Base-by-base conservation (phyloP, 2,888 invertebrate genomes). In the Odontomyia ornata region DNA sequence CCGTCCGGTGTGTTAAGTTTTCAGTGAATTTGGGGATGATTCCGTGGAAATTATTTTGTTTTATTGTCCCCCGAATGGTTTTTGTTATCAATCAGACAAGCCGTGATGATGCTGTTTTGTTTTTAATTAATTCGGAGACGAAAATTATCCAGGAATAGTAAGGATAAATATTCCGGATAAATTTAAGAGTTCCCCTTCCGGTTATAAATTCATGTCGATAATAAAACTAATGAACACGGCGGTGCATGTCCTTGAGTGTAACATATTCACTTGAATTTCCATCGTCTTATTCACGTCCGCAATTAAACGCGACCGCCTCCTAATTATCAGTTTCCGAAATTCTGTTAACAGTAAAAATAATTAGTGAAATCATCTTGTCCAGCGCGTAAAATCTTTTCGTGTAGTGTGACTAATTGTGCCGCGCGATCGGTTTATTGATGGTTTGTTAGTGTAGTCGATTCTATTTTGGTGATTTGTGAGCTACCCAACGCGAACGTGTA, bases 391-490 rank as follows among this genome's bases (percentile, higher is more conserved):
- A 9, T 13, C 15, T 43, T 67, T 67, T 46, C 4, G 67, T 46
- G 67, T 9, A 9, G 46, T 67, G 67, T 46, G 43, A 46, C 67
- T 67, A 67, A 67, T 67, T 46, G 46, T 67, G 23, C 21, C 15
- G 25, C 7, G 15, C 15, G 67, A 67, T 43, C 46, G 25, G 30
- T 67, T 46, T 43, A 64, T 64, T 28, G 21, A 21, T 30, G 30
- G 67, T 30, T 64, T 27, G 30, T 30, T 30, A 47, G 72, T 77
- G 77, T 67, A 52, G 47, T 65, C 15, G 56, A 13, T 60, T 76
- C 30, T 56, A 1, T 76, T 71, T 76, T 57, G 36, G 76, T 67
- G 65, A 47, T 25, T 15, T 69, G 36, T 36, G 21, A 18, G 27
- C 36, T 43, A 18, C n/a, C n/a, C 21, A 3, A 27, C 64, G 71